These are phyloP conservation scores for Silurus asotus DNA, from an alignment of 2,113 vertebrate genomes.

Conservation along the genomic window DNA sequence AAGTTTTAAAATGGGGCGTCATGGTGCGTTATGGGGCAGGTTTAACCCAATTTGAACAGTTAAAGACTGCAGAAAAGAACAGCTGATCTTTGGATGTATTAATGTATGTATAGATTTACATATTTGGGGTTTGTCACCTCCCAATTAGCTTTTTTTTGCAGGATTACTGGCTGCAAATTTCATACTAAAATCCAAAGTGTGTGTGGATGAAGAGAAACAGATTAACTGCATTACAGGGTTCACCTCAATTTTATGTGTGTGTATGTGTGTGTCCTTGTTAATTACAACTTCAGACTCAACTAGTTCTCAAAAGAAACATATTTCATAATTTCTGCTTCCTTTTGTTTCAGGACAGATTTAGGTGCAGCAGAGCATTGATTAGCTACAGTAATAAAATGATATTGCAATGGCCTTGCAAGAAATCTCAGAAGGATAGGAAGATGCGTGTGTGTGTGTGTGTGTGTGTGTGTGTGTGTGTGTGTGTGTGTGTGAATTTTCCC, in stretches of 20 bases:
- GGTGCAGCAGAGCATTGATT: neutral
- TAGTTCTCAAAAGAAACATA: neutral
- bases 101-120: too few species aligned
- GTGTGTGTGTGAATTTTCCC: neutral
- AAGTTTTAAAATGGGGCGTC: too few species aligned
- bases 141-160: too few species aligned
- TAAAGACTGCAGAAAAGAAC: too few species aligned
- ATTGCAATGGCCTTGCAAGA: neutral
- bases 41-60: too few species aligned
- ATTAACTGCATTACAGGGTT: conserved; percentile 14
- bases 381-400: neutral
- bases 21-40: too few species aligned
- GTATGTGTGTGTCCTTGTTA: neutral
- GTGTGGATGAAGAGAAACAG: neutral
- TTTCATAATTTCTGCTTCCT: too few species aligned
- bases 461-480: conserved; percentile 3
- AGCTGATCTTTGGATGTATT: too few species aligned
- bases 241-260: too few species aligned
- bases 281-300: neutral
- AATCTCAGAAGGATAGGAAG: neutral
- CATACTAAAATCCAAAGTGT: neutral
- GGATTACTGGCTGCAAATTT: neutral
- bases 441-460: neutral
- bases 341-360: neutral
- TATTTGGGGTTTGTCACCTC: too few species aligned